Base-by-base conservation (phyloP, 2,888 invertebrate species). In the Caprella mutica region DNA sequence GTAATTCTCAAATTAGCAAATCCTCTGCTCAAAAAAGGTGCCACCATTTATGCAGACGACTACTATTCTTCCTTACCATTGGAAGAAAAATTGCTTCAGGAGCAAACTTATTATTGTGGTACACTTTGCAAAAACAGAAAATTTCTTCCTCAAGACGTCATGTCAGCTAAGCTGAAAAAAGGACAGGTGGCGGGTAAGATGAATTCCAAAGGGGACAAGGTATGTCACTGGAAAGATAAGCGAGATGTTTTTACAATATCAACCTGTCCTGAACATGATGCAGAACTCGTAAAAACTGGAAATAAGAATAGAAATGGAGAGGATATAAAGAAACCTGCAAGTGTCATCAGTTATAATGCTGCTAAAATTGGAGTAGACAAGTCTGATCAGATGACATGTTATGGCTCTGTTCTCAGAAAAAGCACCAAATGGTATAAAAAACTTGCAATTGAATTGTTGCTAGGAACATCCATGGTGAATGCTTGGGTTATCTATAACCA, bases 21-120 rank as follows among this genome's bases (percentile, higher is more conserved):
- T n/a, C 19, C 54, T 55, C 30, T 55, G 29, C 42, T 52, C 3
- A 2, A 33, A 19, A n/a, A 55, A 14, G 44, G 54, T 21, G 30
- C 33, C 17, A 55, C 54, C 17, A 38, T 52, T 26, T 55, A 43
- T 55, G 54, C 54, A 33, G 54, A 55, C 23, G 46, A 55, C 21
- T 55, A 17, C 24, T 35, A 46, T 35, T 44, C 35, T 14, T 46
- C 46, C 6, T 12, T 35, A 8, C 44, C 46, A 26, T 33, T 55
- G 24, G 54, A 44, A 27, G 54, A 55, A 17, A 44, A 44, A 23
- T 21, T 55, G n/a, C 35, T 55, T 6, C 30, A 55, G 19, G 44
- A 55, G 35, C 5, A 43, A 43, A 43, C 43, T 3, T 43, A 43
- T n/a, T 43, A 43, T 12, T 43, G 43, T 24, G 43, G 43, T 14